Conservation (phyloP, 2,797 vertebrate genomes). For the Enteromius anoplus region DNA sequence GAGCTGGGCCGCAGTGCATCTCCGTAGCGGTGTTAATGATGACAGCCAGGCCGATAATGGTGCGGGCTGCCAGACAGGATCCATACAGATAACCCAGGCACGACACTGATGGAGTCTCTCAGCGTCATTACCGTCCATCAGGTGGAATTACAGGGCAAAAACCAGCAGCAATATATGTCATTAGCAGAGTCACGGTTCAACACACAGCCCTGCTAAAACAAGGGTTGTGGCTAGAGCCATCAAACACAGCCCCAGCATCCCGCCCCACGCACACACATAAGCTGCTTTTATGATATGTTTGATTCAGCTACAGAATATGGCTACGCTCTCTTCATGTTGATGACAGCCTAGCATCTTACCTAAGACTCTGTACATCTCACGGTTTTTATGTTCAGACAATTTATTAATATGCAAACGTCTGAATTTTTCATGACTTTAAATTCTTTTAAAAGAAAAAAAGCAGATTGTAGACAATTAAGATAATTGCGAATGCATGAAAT, state of each 20-base stretch:
- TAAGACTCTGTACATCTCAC: not conserved
- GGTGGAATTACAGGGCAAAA: constrained; percentile 72
- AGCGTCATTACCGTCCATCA: constrained; percentile 74
- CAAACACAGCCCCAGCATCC: constrained; percentile 25
- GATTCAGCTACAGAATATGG: constrained; percentile 2
- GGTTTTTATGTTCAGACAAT: constrained; percentile 21
- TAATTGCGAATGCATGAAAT: constrained; percentile 54
- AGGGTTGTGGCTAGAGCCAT: constrained; percentile 55
- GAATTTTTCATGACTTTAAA: constrained; percentile 29
- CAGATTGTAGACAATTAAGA: constrained; percentile 17
- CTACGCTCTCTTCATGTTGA: not conserved
- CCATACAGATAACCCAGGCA: constrained; percentile 76
- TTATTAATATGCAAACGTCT: constrained; percentile 7
- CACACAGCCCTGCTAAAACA: constrained; percentile 62
- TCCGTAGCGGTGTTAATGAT: constrained; percentile 74
- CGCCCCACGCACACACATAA: not conserved
- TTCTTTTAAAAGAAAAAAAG: constrained; percentile 34
- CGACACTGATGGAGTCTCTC: constrained; percentile 71
- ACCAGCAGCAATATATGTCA: constrained; percentile 68
- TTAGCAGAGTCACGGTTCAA: constrained; percentile 67
- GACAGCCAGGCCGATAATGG: constrained; percentile 71
- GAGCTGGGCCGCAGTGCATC: constrained; percentile 72
- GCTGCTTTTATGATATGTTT: constrained; percentile 11
- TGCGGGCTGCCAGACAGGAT: constrained; percentile 68
- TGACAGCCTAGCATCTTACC: not conserved